A percentile compares a stretch with the other conserved stretches of the same genome.
Conservation (phyloP, 2,888 invertebrate species). For the Xiphydria camelus region DNA sequence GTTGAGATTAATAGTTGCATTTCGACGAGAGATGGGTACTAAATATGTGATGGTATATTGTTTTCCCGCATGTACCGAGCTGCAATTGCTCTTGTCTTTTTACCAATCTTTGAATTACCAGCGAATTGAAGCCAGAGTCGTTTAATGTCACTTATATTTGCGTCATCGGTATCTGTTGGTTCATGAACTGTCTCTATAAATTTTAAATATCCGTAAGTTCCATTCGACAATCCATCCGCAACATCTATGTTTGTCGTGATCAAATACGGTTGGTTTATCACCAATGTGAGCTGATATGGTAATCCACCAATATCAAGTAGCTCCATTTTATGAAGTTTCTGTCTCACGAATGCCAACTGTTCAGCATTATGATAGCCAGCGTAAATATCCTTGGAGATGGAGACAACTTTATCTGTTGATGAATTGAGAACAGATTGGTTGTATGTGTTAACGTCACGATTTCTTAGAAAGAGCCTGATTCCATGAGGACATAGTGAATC, state of each 20-base stretch:
- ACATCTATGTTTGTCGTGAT: slow-evolving; percentile 40
- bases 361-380: slow-evolving; percentile 18
- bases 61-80: neutral
- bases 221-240: slow-evolving; percentile 40
- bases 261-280: slow-evolving; percentile 19
- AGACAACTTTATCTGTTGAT: slow-evolving; percentile 18
- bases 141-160: neutral
- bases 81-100: slow-evolving; percentile 1
- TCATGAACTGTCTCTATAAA: slow-evolving; percentile 28
- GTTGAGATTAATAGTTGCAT: slow-evolving; percentile 4
- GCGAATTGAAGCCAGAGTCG: slow-evolving; percentile 12
- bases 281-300: slow-evolving; percentile 28
- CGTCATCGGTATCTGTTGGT: slow-evolving; percentile 2
- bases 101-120: slow-evolving; percentile 3
- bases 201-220: slow-evolving; percentile 32
- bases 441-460: slow-evolving; percentile 34
- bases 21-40: slow-evolving; percentile 14
- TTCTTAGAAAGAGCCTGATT: slow-evolving; percentile 30
- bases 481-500: slow-evolving; percentile 29
- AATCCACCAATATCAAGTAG: slow-evolving; percentile 33
- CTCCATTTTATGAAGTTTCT: slow-evolving; percentile 23
- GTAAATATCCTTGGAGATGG: slow-evolving; percentile 27
- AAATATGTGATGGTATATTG: neutral
- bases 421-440: slow-evolving; percentile 23
- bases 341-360: slow-evolving; percentile 13